Evolutionary conservation across 2,797 vertebrate species (phyloP), one percentile per base, ranked within the genome.

Genomic region (Melanotaenia parkinsoni): DNA sequence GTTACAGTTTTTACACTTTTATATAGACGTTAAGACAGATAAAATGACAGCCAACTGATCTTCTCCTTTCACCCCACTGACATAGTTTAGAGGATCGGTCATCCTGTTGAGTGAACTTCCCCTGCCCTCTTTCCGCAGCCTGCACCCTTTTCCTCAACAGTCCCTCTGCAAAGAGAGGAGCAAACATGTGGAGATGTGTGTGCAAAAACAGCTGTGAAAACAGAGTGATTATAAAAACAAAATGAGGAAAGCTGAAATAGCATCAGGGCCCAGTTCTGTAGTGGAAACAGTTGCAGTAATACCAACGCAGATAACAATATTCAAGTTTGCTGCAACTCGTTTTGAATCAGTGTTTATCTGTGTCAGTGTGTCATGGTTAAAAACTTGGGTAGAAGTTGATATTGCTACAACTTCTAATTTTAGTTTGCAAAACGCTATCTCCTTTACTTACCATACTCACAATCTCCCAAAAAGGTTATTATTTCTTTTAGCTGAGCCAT

Each of bases 141-240:
- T 28, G 47, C 50, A 40, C 30, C 47, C 47, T 68, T 68, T 66
- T 37, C 35, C 63, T 13, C n/a, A 67, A 37, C 40, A 38, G 76
- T 63, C 67, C 47, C 54, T 83, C 32, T 77, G 71, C 77, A 88
- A 79, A 86, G 82, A 88, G 30, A 47, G 58, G 37, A 20, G 14
- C 14, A 28, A 75, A 69, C 74, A n/a, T 74, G 45, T 45, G 26
- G 43, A 40, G 13, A 53, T 30, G 54, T 57, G 45, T 63, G 56
- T 82, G 70, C 70, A 63, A 81, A 89, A 81, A 45, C 82, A 89
- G 80, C 82, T 88, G 88, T 86, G 75, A 88, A 89, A 87, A 91
- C 87, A 91, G 74, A 67, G 58, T 51, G 64, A 65, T 56, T 6
- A n/a, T 1, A 47, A n/a, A 14, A 76, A 62, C 26, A 33, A 37